Evolutionary conservation across 1,140 invertebrate genomes (phyloP).

Genomic region (Trichogramma pretiosum): DNA sequence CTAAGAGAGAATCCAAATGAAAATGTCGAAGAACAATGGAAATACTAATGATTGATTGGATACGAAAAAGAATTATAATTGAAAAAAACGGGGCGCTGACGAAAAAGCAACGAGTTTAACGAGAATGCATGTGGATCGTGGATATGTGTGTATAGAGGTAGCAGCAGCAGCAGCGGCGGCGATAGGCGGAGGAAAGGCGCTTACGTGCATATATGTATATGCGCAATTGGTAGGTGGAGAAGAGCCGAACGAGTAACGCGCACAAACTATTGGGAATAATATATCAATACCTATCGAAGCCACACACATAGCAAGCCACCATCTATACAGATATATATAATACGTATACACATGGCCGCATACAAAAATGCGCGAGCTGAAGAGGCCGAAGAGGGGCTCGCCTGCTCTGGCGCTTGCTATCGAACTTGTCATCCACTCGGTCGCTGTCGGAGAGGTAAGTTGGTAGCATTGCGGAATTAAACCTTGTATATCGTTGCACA

Average conservation of each 20-base stretch:
- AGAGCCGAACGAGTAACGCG: constrained; percentile 31
- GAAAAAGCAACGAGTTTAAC: no score
- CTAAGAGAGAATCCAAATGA: constrained; percentile 34
- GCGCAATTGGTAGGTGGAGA: constrained; percentile 1
- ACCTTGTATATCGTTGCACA: no score
- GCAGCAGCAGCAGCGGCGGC: no score
- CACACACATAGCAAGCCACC: constrained; percentile 40
- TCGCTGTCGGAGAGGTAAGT: no score
- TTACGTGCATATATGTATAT: neutral
- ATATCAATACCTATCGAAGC: constrained; percentile 48
- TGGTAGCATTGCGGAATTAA: no score
- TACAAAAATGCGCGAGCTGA: constrained; percentile 12
- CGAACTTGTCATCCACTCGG: no score
- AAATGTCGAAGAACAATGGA: constrained; percentile 49
- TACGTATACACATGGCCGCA: no score
- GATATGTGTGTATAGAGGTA: no score
- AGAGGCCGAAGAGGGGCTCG: neutral
- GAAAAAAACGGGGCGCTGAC: constrained; percentile 49
- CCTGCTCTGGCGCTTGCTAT: neutral
- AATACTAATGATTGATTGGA: constrained; percentile 50
- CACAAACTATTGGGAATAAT: constrained; percentile 47
- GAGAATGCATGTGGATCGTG: no score
- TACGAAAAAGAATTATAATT: constrained; percentile 50
- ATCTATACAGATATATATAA: no score
- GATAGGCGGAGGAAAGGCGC: neutral